Conservation (phyloP, 2,113 vertebrate genomes). For the Hystrix brachyura region DNA sequence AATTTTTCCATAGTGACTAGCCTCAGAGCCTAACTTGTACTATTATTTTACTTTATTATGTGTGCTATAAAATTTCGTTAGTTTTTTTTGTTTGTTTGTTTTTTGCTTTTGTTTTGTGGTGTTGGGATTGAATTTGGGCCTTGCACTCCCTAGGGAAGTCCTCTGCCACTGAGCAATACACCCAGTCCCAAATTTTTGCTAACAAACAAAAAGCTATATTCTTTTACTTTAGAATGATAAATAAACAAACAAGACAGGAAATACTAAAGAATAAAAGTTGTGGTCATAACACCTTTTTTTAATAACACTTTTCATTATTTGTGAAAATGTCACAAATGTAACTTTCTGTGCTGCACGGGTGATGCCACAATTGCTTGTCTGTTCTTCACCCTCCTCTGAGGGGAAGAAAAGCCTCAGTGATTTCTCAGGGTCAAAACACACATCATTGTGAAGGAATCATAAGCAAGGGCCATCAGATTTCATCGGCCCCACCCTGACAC, state of each 20-base stretch:
- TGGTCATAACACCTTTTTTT: background rate
- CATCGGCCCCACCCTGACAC: background rate
- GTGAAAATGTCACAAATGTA: background rate
- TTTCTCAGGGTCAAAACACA: constrained; percentile 58
- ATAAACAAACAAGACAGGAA: background rate
- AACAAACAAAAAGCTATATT: constrained; percentile 1
- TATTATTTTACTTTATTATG: constrained; percentile 18
- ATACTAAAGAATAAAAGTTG: background rate
- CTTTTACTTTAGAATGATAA: constrained; percentile 35
- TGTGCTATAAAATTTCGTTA: background rate
- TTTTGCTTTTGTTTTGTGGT: background rate
- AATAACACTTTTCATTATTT: background rate
- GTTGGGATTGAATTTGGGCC: background rate
- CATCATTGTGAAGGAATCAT: background rate
- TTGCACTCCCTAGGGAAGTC: background rate
- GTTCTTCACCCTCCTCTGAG: background rate
- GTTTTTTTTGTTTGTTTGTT: background rate
- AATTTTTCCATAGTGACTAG: constrained; percentile 39
- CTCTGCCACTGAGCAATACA: background rate
- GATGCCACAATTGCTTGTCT: background rate
- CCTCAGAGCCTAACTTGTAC: background rate
- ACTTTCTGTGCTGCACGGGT: background rate
- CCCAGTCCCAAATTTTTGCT: background rate
- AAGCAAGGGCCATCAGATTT: background rate
- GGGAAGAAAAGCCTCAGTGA: background rate